These are phyloP conservation scores for Illadopsis cleaveri DNA, from an alignment of 2,113 vertebrate genomes.

Conservation along the genomic window DNA sequence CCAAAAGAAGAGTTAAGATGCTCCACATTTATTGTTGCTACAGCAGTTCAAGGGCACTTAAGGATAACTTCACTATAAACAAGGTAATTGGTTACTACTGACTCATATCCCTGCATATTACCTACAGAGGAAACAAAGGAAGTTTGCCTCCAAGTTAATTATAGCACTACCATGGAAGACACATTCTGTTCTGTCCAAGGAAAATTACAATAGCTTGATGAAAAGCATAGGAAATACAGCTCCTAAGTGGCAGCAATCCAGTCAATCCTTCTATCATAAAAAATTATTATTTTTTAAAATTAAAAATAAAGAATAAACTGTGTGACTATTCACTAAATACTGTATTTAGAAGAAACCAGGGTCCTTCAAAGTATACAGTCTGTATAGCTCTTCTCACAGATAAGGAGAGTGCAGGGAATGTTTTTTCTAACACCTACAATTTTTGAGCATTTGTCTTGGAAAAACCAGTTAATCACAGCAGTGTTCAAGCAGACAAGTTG, in stretches of 20 bases:
- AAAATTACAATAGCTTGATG: not conserved
- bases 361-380: not conserved
- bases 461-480: not conserved
- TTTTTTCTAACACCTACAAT: not conserved
- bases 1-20: not conserved
- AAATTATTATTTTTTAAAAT: not conserved
- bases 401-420: not conserved
- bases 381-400: not conserved
- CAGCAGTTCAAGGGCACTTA: not conserved
- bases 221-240: not conserved
- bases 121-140: constrained; percentile 15
- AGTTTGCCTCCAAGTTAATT: constrained; percentile 30
- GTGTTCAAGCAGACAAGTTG: not conserved
- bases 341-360: not conserved
- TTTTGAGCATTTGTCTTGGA: not conserved
- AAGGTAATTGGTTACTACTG: constrained; percentile 13
- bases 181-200: not conserved
- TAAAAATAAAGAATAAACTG: not conserved
- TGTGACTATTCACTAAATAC: not conserved
- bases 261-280: not conserved
- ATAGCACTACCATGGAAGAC: not conserved
- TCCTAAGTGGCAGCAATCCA: not conserved
- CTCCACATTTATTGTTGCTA: not conserved
- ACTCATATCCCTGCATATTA: constrained; percentile 13
- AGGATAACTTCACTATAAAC: not conserved